Evolutionary conservation across 2,797 vertebrate genomes (phyloP), one percentile per base, ranked within the genome.

Genomic region (Cottoperca gobio): DNA sequence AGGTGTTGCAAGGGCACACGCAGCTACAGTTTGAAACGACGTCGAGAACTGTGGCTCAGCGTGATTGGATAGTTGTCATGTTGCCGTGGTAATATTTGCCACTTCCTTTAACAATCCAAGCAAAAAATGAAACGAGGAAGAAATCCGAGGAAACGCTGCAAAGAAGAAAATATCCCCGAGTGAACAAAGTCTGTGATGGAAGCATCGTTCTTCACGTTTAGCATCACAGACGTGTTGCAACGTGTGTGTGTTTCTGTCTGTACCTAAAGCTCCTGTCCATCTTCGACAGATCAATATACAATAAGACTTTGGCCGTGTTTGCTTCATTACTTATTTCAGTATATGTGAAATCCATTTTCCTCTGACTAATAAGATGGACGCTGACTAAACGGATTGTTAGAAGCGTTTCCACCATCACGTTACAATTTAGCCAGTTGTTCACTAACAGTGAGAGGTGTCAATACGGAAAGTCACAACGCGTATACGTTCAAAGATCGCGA

Each of bases 221-320:
- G 6, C 26, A 57, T 57, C 43, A 67, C 16, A 49, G 8, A 68
- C 16, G 24, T 14, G 39, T 48, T 45, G n/a, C 2, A 46, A 12
- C 23, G 39, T 17, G 21, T 13, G 37, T 19, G 23, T 71, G 60
- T 50, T 39, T 24, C 39, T 48, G 48, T 71, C 39, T 61, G 50
- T 53, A 40, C 52, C 31, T 58, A 43, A 66, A 80, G 58, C 49
- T 66, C 40, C 37, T 57, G 19, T 72, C 57, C 35, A n/a, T n/a
- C 68, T 62, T 63, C 66, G 57, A 80, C 63, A 37, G 49, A 85
- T 90, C 82, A 73, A 85, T 90, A 78, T 23, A 78, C 71, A 75
- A 78, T 66, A 54, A 45, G 61, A 85, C 64, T 78, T 63, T 67
- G 0, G 40, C 24, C 5, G 26, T 10, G 49, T 54, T 82, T 57